Evolutionary conservation across 64 coral and sea anemone species (phyloP), one percentile per base, ranked within the genome.

Genomic region (Montipora capricornis): DNA sequence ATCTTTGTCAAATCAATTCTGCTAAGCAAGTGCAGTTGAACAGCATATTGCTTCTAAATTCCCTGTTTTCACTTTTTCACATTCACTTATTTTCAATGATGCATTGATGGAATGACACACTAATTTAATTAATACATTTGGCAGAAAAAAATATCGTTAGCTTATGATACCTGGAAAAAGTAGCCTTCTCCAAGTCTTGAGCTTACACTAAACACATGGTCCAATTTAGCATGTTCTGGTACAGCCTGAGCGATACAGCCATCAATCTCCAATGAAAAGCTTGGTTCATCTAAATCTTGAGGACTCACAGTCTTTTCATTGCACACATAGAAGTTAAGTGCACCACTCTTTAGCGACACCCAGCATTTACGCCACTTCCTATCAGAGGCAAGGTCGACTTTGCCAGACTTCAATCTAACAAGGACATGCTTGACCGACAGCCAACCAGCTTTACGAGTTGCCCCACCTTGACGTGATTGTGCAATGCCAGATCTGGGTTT

Each of bases 291-390:
- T 49, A 96, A 81, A 76, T 99, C 98, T 74, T 96, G 92, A 46
- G 98, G 89, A 67, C 98, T 94, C 29, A 99, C 98, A 64, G 95
- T 96, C 80, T 96, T 99, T 61, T 99, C 98, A 87, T 94, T 96
- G 79, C 98, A 99, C 19, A 94, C 93, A 92, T 96, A 94, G 49
- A 99, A 96, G 64, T 99, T 99, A 64, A 99, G 57, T 0, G 92
- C 89, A 19, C 87, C 88, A 60, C 77, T 96, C 53, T 89, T 94
- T 22, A 99, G 88, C 49, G 95, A 94, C 83, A 99, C 94, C 98
- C 98, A 99, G 68, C 96, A 99, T 73, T 99, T 99, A 46, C 96
- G 94, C 96, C 96, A 98, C 77, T 98, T 98, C 71, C 96, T 77
- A 59, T 98, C 96, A 82, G 96, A 98, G 5, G 96, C 96, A 69